Evolutionary conservation across 1,140 invertebrate genomes (phyloP).

Genomic region (Popillia japonica): DNA sequence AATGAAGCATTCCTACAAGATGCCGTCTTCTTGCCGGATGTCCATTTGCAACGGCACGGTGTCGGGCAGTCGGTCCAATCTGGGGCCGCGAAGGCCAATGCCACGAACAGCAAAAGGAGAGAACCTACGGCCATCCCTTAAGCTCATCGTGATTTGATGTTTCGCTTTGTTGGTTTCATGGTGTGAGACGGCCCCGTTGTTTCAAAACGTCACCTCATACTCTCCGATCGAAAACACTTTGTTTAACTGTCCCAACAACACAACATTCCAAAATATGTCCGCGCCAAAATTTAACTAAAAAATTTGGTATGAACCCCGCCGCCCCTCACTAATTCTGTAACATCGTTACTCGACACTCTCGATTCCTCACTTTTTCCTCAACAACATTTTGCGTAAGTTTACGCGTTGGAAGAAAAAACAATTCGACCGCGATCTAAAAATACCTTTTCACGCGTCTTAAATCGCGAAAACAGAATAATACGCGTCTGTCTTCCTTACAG

Average conservation of each 20-base stretch:
- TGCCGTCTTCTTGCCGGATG: slow-evolving; percentile 86
- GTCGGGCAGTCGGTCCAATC: slow-evolving; percentile 85
- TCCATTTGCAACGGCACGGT: slow-evolving; percentile 88
- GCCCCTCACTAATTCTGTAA: too few species aligned
- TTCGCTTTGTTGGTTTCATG: slow-evolving; percentile 7
- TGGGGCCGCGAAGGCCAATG: slow-evolving; percentile 64
- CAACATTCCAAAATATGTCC: not conserved
- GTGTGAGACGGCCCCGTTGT: not conserved
- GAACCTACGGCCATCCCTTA: slow-evolving; percentile 54
- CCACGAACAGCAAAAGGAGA: slow-evolving; percentile 53
- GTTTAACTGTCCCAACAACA: not conserved
- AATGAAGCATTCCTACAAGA: slow-evolving; percentile 80
- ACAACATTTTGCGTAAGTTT: not conserved
- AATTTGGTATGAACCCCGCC: too few species aligned
- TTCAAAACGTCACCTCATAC: not conserved
- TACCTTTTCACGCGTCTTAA: slow-evolving; percentile 15
- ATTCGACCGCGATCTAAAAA: slow-evolving; percentile 7
- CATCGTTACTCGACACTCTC: too few species aligned
- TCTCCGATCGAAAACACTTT: not conserved
- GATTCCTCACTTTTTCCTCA: not conserved
- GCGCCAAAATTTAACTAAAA: too few species aligned
- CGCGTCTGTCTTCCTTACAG: slow-evolving; percentile 49
- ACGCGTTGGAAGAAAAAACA: not conserved
- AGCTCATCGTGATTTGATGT: slow-evolving; percentile 51
- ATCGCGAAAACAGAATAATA: not conserved